Evolutionary conservation across 2,113 vertebrate species (phyloP), one percentile per base, ranked within the genome.

Genomic region (Emydocephalus ijimae): DNA sequence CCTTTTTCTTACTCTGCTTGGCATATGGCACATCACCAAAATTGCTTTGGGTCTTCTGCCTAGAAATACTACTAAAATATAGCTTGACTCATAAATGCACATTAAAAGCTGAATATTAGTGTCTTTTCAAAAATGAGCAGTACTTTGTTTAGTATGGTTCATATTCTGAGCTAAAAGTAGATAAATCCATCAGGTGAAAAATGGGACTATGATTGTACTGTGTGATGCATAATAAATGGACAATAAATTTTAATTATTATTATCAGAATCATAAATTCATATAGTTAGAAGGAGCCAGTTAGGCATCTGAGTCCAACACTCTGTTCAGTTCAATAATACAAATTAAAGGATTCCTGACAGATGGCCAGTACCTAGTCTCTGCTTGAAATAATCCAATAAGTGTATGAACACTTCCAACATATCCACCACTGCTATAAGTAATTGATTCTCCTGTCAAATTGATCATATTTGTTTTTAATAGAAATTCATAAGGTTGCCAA

Each of bases 21-120:
- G 94, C 94, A 96, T 95, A 95, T 96, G 96, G 87, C 96, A 95
- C 91, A 93, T 92, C 61, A 94, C 92, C 94, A 93, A 95, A 95
- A 93, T 48, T 2, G 3, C 85, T 89, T 81, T 91, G 95, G 69
- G 91, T 85, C 92, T 94, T 20, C 94, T 95, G 89, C 94, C 94
- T 96, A 92, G 94, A 96, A 96, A 95, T 93, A 96, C 81, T 88
- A 9, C 0, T 29, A 94, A 89, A 95, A 96, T 93, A 95, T 34
- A 92, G 90, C 43, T 23, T 95, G 94, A 91, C 90, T 96, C 8
- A 88, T 34, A 34, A 81, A 81, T 34, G 34, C 18, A 81, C 74
- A 81, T 81, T 81, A 81, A 81, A 81, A 81, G 18, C 94, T 89
- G 92, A 94, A 57, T 43, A 92, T 93, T 85, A 93, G 92, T 61